Evolutionary conservation across 2,797 vertebrate species (phyloP).

Genomic region (Graptemys geographica): DNA sequence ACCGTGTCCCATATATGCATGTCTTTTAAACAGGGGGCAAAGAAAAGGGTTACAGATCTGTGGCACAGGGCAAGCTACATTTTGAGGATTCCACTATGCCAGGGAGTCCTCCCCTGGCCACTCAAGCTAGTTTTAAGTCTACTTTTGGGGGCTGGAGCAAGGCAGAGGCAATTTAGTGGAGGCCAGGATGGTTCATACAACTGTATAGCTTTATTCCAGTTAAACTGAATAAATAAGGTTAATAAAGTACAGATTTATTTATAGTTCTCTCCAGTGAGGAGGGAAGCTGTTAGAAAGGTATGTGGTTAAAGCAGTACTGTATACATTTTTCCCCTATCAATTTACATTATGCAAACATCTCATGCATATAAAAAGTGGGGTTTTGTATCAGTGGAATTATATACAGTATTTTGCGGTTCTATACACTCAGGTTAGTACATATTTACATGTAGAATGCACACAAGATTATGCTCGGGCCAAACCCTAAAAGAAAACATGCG

Average conservation of each 20-base stretch:
- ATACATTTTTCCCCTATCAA: slow-evolving; percentile 61
- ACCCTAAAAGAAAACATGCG: slow-evolving; percentile 83
- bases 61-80: background rate
- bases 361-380: slow-evolving; percentile 50
- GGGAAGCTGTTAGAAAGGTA: slow-evolving; percentile 25
- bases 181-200: background rate
- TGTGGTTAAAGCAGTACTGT: slow-evolving; percentile 22
- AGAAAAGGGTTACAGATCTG: background rate
- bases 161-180: background rate
- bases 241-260: slow-evolving; percentile 20
- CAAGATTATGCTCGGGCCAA: slow-evolving; percentile 76
- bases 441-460: slow-evolving; percentile 77
- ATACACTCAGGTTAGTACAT: slow-evolving; percentile 72
- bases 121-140: background rate
- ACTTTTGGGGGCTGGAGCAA: background rate
- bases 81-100: background rate
- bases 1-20: accelerated
- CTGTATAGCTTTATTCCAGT: background rate
- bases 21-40: background rate
- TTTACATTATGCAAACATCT: slow-evolving; percentile 71
- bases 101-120: background rate
- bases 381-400: slow-evolving; percentile 45
- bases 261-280: slow-evolving; percentile 38
- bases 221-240: slow-evolving; percentile 37
- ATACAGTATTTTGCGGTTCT: slow-evolving; percentile 36